These are phyloP conservation scores for Dasysyrphus albostriatus DNA, from an alignment of 2,888 invertebrate genomes.

Conservation along the genomic window DNA sequence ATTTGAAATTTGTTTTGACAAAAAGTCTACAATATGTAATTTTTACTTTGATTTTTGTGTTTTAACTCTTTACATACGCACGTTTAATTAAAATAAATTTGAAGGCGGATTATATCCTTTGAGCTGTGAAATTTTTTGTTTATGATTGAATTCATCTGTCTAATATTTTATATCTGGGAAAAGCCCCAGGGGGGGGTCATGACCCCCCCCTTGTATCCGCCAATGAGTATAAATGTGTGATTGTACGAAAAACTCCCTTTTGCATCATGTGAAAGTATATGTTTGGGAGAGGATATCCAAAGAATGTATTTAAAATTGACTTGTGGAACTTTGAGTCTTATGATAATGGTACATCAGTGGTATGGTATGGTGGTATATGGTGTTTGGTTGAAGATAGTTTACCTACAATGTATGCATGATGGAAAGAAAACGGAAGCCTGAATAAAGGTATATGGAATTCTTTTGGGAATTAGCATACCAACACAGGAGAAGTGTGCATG, in stretches of 20 bases:
- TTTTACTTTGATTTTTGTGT: too few relatives aligned
- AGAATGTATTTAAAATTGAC: slow-evolving; percentile 71
- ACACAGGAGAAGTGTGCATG: slow-evolving; percentile 16
- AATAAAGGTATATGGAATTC: slow-evolving; percentile 16
- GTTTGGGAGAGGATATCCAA: slow-evolving; percentile 36
- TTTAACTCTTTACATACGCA: too few relatives aligned
- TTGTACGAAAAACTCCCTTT: neutral
- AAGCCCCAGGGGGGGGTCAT: too few relatives aligned
- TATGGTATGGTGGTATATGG: neutral
- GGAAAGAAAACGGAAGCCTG: slow-evolving; percentile 21
- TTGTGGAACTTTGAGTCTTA: slow-evolving; percentile 64
- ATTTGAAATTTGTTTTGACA: too few relatives aligned
- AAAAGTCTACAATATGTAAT: too few relatives aligned
- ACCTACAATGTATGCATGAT: neutral
- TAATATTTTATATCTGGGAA: too few relatives aligned
- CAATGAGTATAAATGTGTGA: slow-evolving; percentile 56
- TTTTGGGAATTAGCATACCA: slow-evolving; percentile 58
- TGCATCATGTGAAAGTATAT: slow-evolving; percentile 2
- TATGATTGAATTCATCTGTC: too few relatives aligned
- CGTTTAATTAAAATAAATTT: too few relatives aligned
- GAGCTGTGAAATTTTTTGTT: too few relatives aligned
- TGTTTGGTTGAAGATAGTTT: neutral
- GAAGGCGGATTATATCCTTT: too few relatives aligned
- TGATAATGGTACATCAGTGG: neutral
- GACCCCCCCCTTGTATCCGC: too few relatives aligned